Percentiles rank a stretch among this genome's conserved stretches.
Conservation (phyloP, 2,888 invertebrate species). For the Bhutanitis thaidina region DNA sequence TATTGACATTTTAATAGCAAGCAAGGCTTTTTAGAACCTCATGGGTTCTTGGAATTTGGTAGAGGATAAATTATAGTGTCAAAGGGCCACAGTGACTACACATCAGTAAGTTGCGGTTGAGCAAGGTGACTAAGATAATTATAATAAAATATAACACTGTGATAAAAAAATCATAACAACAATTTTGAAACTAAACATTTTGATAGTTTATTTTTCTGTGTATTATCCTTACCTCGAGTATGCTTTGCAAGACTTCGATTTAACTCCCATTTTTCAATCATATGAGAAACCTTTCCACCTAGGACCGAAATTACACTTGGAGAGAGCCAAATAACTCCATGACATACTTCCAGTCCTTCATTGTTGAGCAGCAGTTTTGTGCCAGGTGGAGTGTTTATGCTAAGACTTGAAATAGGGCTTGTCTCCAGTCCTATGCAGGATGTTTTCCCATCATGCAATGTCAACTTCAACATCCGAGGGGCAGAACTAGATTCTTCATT, state of each 20-base stretch:
- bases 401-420: conserved; percentile 84
- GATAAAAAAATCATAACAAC: too few species aligned
- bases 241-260: conserved; percentile 83
- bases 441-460: conserved; percentile 91
- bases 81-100: too few species aligned
- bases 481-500: conserved; percentile 91
- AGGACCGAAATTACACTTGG: conserved; percentile 84
- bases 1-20: too few species aligned
- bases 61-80: too few species aligned
- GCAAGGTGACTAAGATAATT: too few species aligned
- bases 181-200: too few species aligned
- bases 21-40: too few species aligned
- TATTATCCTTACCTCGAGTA: conserved; percentile 63
- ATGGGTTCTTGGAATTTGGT: too few species aligned
- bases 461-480: conserved; percentile 91
- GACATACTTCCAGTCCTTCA: conserved; percentile 78
- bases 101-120: too few species aligned
- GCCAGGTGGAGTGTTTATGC: conserved; percentile 93
- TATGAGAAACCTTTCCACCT: conserved; percentile 90
- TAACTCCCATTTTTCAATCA: conserved; percentile 94
- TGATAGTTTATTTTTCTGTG: too few species aligned
- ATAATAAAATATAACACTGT: too few species aligned
- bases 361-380: conserved; percentile 84
- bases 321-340: conserved; percentile 86
- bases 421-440: conserved; percentile 89